These are phyloP conservation scores for Reinhardtius hippoglossoides DNA, from an alignment of 2,113 vertebrate species.

Conservation along the genomic window DNA sequence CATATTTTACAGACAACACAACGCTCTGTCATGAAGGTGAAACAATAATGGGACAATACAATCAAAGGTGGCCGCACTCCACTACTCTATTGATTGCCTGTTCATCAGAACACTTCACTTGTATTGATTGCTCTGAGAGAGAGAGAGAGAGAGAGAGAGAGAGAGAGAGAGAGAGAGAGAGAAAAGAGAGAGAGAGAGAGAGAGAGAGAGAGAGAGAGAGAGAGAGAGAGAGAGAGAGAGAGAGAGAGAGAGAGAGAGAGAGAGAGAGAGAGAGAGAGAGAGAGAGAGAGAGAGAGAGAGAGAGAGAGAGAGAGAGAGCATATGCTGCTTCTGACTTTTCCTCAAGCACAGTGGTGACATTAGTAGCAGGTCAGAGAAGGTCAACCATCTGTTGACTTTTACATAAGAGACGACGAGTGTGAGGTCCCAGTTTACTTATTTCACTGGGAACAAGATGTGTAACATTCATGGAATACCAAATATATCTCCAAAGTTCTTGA, in stretches of 20 bases:
- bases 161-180: no score
- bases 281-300: no score
- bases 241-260: no score
- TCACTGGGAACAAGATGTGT: neutral
- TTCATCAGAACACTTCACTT: conserved; percentile 18
- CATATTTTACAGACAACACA: no score
- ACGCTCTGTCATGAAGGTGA: conserved; percentile 12
- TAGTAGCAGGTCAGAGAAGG: conserved; percentile 49
- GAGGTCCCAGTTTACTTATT: neutral
- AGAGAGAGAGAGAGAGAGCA: no score
- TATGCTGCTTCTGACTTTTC: conserved; percentile 42
- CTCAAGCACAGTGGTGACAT: conserved; percentile 29
- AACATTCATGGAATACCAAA: neutral
- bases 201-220: no score
- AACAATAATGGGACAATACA: conserved; percentile 19
- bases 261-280: no score
- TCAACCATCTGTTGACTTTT: conserved; percentile 34
- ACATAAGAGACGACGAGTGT: neutral
- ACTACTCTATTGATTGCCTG: conserved; percentile 31
- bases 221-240: no score
- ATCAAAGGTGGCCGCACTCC: conserved; percentile 13
- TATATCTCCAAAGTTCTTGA: neutral
- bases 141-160: no score
- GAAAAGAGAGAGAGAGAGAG: no score
- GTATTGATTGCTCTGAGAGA: conserved; percentile 23